phyloP scores from a whole-genome alignment of 1,140 invertebrate genomes.

The Tetramorium parvispinum region DNA sequence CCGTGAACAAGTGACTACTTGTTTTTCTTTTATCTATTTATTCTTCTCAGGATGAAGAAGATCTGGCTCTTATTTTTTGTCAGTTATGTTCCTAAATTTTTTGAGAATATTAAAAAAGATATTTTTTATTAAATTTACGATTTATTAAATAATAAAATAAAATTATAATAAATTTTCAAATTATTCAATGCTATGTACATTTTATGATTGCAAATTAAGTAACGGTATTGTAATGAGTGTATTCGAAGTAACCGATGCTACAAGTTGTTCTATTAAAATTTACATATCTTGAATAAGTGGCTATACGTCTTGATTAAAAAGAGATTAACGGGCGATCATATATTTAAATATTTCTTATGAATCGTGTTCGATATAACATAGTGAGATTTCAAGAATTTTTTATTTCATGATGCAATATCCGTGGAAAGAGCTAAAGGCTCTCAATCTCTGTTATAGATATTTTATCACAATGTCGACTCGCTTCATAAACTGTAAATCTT shows the following conservation, averaged over 20 bases:
- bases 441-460: conserved; percentile 4
- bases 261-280: neutral
- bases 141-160: neutral
- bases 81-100: neutral
- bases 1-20: neutral
- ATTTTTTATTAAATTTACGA: neutral
- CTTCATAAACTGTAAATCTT: neutral
- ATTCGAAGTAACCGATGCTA: neutral
- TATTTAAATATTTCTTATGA: neutral
- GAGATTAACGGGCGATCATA: conserved; percentile 2
- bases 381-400: neutral
- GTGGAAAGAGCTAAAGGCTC: neutral
- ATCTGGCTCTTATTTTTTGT: neutral
- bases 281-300: conserved; percentile 12
- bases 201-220: conserved; percentile 10
- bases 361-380: neutral
- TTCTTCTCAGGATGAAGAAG: neutral
- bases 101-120: neutral
- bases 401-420: neutral
- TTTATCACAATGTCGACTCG: neutral
- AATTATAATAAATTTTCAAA: neutral
- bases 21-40: neutral
- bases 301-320: conserved; percentile 2
- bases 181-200: neutral
- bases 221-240: conserved; percentile 10